These are phyloP conservation scores for Tetragonula carbonaria DNA, from an alignment of 2,888 invertebrate genomes.

Conservation along the genomic window DNA sequence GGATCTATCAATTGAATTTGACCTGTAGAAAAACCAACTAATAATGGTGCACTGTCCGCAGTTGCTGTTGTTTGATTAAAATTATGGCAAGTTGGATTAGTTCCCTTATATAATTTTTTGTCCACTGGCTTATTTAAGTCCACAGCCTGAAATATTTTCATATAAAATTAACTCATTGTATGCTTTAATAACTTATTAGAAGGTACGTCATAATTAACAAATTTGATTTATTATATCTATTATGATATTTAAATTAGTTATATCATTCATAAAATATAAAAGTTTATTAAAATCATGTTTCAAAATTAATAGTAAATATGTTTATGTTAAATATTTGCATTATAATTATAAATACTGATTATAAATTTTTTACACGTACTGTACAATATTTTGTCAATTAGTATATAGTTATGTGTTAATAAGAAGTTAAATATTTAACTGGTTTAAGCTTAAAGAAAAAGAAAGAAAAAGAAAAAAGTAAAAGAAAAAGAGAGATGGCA, in stretches of 20 bases:
- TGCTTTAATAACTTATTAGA: neutral
- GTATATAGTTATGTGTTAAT: neutral
- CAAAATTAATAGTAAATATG: neutral
- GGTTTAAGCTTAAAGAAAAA: neutral
- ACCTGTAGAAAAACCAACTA: constrained; percentile 99
- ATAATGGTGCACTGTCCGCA: constrained; percentile 93
- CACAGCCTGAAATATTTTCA: constrained; percentile 88
- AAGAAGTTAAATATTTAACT: neutral
- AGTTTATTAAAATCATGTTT: neutral
- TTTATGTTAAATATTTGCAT: neutral
- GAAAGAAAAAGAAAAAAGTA: neutral
- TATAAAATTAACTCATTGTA: constrained; percentile 7
- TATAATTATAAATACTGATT: neutral
- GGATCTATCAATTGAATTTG: constrained; percentile 99
- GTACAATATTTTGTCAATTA: neutral
- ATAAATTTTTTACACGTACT: neutral
- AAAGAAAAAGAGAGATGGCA: neutral
- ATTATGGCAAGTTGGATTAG: constrained; percentile 99
- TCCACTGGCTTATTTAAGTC: constrained; percentile 98
- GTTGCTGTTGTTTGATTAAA: constrained; percentile 95
- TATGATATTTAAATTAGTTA: neutral
- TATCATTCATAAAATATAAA: neutral
- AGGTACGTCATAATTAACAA: neutral
- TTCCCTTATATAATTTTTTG: constrained; percentile 99
- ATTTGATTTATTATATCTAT: neutral